Evolutionary conservation across 1,140 invertebrate species (phyloP).

Genomic region (Anoplophora glabripennis): DNA sequence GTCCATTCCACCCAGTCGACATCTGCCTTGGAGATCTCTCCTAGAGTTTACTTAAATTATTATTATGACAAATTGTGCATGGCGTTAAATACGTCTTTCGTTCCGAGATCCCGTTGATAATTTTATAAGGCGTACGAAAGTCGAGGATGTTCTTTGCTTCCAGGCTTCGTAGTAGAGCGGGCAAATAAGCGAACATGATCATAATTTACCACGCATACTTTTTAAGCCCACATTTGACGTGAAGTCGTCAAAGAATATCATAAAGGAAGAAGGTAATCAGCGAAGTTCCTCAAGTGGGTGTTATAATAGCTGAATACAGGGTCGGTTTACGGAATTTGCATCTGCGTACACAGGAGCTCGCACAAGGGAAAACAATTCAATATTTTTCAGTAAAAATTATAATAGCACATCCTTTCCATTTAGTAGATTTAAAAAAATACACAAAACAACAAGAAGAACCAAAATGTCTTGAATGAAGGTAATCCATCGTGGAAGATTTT

Average conservation of each 20-base stretch:
- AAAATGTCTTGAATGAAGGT: too few relatives aligned
- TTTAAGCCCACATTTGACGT: slow-evolving; percentile 3
- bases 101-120: slow-evolving; percentile 8
- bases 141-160: neutral
- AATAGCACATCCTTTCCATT: too few relatives aligned
- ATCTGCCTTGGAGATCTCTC: slow-evolving; percentile 3
- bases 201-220: neutral
- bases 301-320: neutral
- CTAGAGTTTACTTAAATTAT: slow-evolving; percentile 8
- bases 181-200: slow-evolving; percentile 7
- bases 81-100: slow-evolving; percentile 18
- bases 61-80: slow-evolving; percentile 13
- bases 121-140: slow-evolving; percentile 5
- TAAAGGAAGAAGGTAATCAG: slow-evolving; percentile 8
- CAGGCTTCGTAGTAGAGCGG: neutral
- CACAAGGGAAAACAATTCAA: too few relatives aligned
- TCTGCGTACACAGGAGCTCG: neutral
- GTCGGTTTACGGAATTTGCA: neutral
- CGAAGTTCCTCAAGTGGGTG: neutral
- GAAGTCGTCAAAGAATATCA: slow-evolving; percentile 7
- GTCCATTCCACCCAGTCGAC: slow-evolving; percentile 1
- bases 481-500: too few relatives aligned
- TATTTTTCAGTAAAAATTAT: too few relatives aligned
- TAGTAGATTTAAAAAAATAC: too few relatives aligned
- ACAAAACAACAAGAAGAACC: too few relatives aligned